Conservation (phyloP, 1,140 invertebrate species). For the Tribolium castaneum region DNA sequence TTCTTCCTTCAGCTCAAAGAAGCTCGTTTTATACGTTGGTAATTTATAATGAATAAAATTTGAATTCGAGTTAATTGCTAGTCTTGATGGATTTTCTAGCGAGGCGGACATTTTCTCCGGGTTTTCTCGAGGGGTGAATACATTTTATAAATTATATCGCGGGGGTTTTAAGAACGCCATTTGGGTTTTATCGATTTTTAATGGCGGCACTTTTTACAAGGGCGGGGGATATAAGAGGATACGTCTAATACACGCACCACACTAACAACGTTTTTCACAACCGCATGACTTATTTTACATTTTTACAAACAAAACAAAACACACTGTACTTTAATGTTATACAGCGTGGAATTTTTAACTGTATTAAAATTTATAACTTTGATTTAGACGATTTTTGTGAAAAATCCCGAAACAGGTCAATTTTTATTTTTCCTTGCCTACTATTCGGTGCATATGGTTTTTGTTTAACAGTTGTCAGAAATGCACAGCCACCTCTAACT, state of each 20-base stretch:
- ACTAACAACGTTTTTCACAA: too few relatives aligned
- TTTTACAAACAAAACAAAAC: too few relatives aligned
- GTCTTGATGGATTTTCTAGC: slow-evolving; percentile 62
- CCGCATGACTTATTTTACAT: too few relatives aligned
- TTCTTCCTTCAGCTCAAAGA: slow-evolving; percentile 61
- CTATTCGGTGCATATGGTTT: too few relatives aligned
- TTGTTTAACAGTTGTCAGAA: too few relatives aligned
- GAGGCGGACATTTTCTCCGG: slow-evolving; percentile 60
- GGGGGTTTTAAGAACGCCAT: slow-evolving; percentile 57
- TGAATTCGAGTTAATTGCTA: slow-evolving; percentile 64
- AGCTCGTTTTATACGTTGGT: slow-evolving; percentile 63
- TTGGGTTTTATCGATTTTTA: slow-evolving; percentile 60
- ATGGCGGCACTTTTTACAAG: slow-evolving; percentile 46
- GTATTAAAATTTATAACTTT: too few relatives aligned
- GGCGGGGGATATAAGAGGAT: background rate
- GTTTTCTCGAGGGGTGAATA: slow-evolving; percentile 56
- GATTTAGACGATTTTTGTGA: too few relatives aligned
- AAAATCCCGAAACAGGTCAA: too few relatives aligned
- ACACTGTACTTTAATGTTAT: too few relatives aligned
- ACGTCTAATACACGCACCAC: background rate
- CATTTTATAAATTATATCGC: slow-evolving; percentile 60
- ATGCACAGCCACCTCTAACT: too few relatives aligned
- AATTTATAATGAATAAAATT: slow-evolving; percentile 68
- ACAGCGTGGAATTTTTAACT: too few relatives aligned
- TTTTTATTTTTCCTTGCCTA: too few relatives aligned